Conservation (phyloP, 2,113 vertebrate species). For the Phalacrocorax aristotelis region DNA sequence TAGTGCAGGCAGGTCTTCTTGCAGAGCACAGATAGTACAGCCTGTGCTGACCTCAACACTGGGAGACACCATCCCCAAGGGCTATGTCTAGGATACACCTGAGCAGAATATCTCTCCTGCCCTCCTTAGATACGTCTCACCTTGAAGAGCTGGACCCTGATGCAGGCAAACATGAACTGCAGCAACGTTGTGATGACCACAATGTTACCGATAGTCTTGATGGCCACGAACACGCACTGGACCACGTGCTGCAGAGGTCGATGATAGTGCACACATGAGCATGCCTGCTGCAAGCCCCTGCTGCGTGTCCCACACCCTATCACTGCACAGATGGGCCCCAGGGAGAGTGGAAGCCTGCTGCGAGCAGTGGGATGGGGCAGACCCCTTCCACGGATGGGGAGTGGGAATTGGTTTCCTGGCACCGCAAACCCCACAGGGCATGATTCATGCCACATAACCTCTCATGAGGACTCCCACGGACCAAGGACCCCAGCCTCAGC, state of each 20-base stretch:
- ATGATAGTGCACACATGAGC: neutral
- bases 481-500: fast-evolving
- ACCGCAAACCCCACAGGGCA: neutral
- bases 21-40: neutral
- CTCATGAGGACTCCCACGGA: neutral
- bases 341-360: neutral
- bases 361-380: neutral
- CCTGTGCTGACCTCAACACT: neutral
- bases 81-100: neutral
- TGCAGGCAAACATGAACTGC: slow-evolving; percentile 97
- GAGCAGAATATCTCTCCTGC: neutral
- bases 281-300: neutral
- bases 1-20: neutral
- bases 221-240: slow-evolving; percentile 96
- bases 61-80: neutral
- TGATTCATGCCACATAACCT: fast-evolving
- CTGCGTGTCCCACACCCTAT: neutral
- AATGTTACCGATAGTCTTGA: slow-evolving; percentile 97
- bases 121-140: slow-evolving; percentile 58
- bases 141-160: slow-evolving; percentile 97
- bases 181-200: slow-evolving; percentile 92
- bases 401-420: neutral
- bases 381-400: neutral
- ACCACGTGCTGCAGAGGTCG: slow-evolving; percentile 88
- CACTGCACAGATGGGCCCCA: neutral